Evolutionary conservation across 64 coral and sea anemone genomes (phyloP).

Genomic region (Montipora cactus): DNA sequence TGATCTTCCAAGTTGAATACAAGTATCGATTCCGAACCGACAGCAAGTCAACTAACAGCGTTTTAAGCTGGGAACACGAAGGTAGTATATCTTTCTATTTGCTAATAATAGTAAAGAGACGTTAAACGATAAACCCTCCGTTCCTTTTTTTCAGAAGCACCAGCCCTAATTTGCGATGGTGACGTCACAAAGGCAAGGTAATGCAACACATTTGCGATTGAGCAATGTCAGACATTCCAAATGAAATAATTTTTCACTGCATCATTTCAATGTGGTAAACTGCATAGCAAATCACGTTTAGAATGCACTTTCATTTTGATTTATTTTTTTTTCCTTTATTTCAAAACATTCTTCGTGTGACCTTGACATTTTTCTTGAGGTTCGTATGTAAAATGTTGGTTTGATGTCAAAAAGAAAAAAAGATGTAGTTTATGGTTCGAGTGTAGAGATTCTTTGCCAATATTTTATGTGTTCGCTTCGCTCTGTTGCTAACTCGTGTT

Average conservation of each 20-base stretch:
- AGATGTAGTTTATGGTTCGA: neutral
- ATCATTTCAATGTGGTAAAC: neutral
- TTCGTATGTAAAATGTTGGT: neutral
- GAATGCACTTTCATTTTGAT: neutral
- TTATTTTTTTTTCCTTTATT: neutral
- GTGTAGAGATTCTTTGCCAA: too few species aligned
- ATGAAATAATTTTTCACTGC: too few species aligned
- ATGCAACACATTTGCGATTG: neutral
- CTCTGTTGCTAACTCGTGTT: too few species aligned
- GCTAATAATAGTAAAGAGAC: too few species aligned
- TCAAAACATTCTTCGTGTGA: neutral
- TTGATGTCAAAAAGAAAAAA: neutral
- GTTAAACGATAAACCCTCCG: neutral
- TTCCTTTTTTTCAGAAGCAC: conserved; percentile 4
- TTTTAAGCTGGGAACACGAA: conserved; percentile 93
- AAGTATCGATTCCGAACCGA: conserved; percentile 64
- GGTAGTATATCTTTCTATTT: conserved; percentile 42
- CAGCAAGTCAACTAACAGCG: conserved; percentile 70
- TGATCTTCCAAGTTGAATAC: conserved; percentile 61
- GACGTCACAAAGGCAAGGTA: conserved; percentile 19
- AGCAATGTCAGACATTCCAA: neutral
- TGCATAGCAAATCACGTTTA: neutral
- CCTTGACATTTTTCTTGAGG: neutral
- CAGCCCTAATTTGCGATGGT: neutral
- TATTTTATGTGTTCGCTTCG: too few species aligned